These are phyloP conservation scores for Lepus europaeus DNA, from an alignment of 2,113 vertebrate species.

Conservation along the genomic window DNA sequence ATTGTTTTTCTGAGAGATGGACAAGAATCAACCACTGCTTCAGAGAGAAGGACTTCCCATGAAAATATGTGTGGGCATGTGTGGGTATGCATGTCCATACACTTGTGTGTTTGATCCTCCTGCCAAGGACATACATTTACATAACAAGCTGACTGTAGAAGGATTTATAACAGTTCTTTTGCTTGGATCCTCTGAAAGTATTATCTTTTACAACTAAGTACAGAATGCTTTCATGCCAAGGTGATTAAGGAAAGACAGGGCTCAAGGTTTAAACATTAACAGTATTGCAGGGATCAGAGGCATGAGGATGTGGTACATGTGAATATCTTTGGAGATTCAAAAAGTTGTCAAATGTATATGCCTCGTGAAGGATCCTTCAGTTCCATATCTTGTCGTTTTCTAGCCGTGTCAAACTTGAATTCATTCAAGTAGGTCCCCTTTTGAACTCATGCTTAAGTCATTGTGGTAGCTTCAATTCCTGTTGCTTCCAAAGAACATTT, in stretches of 20 bases:
- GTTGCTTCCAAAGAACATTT: constrained; percentile 5
- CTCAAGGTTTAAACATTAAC: constrained; percentile 11
- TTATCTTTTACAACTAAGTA: not conserved
- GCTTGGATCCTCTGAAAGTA: constrained; percentile 32
- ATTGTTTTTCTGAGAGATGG: not conserved
- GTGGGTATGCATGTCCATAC: not conserved
- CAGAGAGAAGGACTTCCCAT: constrained; percentile 53
- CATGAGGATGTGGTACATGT: not conserved
- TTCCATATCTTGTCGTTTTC: constrained; percentile 38
- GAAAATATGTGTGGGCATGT: constrained; percentile 22
- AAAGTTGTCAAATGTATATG: not conserved
- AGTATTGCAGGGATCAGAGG: not conserved
- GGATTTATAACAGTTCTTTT: constrained; percentile 13
- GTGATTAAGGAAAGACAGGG: constrained; percentile 9
- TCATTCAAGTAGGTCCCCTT: not conserved
- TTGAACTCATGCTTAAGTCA: constrained; percentile 9
- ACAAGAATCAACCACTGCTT: constrained; percentile 4
- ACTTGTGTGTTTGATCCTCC: constrained; percentile 35
- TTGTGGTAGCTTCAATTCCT: not conserved
- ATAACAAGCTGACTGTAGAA: not conserved
- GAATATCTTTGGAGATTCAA: constrained; percentile 4
- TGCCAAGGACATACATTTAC: not conserved
- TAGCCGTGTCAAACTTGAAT: not conserved
- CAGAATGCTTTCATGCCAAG: not conserved
- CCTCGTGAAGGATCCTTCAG: constrained; percentile 2